Evolutionary conservation across 1,140 invertebrate species (phyloP).

Genomic region (Drosophila micromelanica): DNA sequence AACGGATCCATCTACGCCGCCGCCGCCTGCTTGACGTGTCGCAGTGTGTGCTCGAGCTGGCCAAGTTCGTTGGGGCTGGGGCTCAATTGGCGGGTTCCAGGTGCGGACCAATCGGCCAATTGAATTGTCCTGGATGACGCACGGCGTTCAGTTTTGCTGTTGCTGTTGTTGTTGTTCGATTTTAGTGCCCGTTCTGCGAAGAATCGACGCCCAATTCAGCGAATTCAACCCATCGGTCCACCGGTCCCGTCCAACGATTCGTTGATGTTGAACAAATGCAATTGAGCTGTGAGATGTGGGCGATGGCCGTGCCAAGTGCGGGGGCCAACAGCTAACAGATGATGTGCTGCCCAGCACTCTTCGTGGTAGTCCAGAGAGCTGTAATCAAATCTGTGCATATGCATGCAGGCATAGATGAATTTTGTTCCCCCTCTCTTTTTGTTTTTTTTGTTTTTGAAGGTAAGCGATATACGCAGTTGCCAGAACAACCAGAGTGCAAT

Average conservation of each 20-base stretch:
- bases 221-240: no score
- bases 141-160: conserved; percentile 39
- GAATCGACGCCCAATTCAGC: no score
- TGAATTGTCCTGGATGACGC: conserved; percentile 42
- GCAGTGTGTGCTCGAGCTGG: background rate
- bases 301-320: conserved; percentile 2
- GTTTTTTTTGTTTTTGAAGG: conserved; percentile 7
- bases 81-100: conserved; percentile 27
- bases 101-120: conserved; percentile 38
- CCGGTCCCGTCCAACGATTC: conserved; percentile 9
- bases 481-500: conserved; percentile 21
- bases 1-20: conserved; percentile 4
- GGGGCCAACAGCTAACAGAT: background rate
- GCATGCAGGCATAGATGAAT: conserved; percentile 34
- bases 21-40: conserved; percentile 20
- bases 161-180: conserved; percentile 50
- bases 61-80: background rate
- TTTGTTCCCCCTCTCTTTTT: no score
- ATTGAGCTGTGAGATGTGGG: conserved; percentile 32
- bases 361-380: conserved; percentile 11
- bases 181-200: conserved; percentile 16
- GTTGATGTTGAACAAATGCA: conserved; percentile 56
- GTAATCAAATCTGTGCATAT: conserved; percentile 47
- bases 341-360: no score
- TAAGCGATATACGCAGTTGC: conserved; percentile 18